Evolutionary conservation across 2,113 vertebrate species (phyloP).

Genomic region (Cottus gobio): DNA sequence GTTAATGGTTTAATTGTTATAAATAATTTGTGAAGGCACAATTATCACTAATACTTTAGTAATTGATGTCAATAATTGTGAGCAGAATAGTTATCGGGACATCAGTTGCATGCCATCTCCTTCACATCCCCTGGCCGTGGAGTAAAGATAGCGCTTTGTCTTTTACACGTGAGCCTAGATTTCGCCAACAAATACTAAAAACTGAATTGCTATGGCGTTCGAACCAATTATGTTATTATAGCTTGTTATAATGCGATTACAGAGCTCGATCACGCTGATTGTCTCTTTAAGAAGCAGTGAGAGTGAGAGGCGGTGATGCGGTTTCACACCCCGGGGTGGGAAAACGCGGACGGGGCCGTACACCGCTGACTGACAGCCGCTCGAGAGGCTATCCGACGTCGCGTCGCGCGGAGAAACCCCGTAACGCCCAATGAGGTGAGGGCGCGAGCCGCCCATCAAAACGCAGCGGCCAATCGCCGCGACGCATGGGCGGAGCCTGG

Average conservation of each 20-base stretch:
- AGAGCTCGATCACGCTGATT: conserved; percentile 60
- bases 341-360: conserved; percentile 83
- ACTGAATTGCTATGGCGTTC: conserved; percentile 34
- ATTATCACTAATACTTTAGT: neutral
- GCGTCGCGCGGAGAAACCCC: conserved; percentile 27
- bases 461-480: conserved; percentile 67
- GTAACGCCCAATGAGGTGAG: conserved; percentile 62
- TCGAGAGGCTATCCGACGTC: conserved; percentile 39
- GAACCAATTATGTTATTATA: conserved; percentile 72
- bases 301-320: conserved; percentile 80
- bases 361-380: conserved; percentile 78
- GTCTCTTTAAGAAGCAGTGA: conserved; percentile 87
- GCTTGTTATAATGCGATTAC: conserved; percentile 78
- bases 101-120: conserved; percentile 8
- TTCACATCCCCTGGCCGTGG: neutral
- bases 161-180: conserved; percentile 41
- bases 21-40: neutral
- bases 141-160: neutral
- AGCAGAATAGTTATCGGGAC: neutral
- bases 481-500: conserved; percentile 61
- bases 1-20: neutral
- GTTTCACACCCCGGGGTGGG: conserved; percentile 94
- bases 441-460: conserved; percentile 19
- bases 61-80: neutral
- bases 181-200: conserved; percentile 31